Conservation (phyloP, 2,113 vertebrate species). For the Alosa alosa region DNA sequence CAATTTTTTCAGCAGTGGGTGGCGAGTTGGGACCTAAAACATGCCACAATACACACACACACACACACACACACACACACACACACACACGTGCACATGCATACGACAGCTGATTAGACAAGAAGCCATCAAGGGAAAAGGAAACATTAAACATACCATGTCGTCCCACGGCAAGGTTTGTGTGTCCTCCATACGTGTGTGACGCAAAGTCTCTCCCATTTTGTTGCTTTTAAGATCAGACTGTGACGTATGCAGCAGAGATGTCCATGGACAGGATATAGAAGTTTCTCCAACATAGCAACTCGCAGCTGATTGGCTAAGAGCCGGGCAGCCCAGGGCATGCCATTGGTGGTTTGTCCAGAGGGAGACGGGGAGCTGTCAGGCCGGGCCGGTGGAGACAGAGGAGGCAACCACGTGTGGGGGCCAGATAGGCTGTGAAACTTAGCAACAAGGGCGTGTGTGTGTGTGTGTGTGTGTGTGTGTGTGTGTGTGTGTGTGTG, state of each 20-base stretch:
- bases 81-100: too few relatives aligned
- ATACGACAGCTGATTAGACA: too few relatives aligned
- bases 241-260: slow-evolving; percentile 33
- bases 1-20: neutral
- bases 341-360: slow-evolving; percentile 44
- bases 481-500: neutral
- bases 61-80: too few relatives aligned
- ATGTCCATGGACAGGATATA: slow-evolving; percentile 48
- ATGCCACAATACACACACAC: too few relatives aligned
- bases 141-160: slow-evolving; percentile 5
- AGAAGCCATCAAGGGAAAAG: too few relatives aligned
- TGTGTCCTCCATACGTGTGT: neutral
- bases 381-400: slow-evolving; percentile 39
- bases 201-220: neutral
- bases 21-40: too few relatives aligned
- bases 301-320: slow-evolving; percentile 52
- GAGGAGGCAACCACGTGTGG: slow-evolving; percentile 35
- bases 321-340: slow-evolving; percentile 34
- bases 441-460: slow-evolving; percentile 21
- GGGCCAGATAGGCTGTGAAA: slow-evolving; percentile 41
- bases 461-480: neutral
- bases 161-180: neutral
- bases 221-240: slow-evolving; percentile 32
- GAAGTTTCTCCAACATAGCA: slow-evolving; percentile 53
- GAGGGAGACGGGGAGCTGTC: slow-evolving; percentile 34